Evolutionary conservation across 2,888 invertebrate species (phyloP), one percentile per base, ranked within the genome.

Genomic region (Stenodera caucasica): DNA sequence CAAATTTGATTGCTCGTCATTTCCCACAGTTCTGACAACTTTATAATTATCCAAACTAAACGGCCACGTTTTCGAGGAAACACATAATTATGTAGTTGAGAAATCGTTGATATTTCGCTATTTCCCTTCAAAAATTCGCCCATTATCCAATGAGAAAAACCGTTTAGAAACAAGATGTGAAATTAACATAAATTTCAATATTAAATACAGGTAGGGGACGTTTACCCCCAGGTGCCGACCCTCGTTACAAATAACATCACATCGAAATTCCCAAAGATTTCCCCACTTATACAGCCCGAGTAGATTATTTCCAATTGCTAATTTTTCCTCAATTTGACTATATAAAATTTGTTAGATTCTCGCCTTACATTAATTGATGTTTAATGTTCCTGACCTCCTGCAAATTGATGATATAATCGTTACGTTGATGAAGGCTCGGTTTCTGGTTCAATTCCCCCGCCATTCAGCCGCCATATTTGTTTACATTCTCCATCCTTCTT

Each of bases 401-500:
- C 26, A 26, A 26, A 30, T 8, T 8, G 30, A 30, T 30, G 30
- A 30, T 45, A 45, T 23, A 12, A 45, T n/a, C 4, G 1, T 5
- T 5, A 6, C 3, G 11, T 11, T 21, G 45, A 40, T 40, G n/a
- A 40, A 40, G 40, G 57, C 53, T 37, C 49, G 33, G 64, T 60
- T 57, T 64, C 66, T 61, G 69, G 68, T 71, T 72, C 70, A 69
- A 70, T 71, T 72, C 68, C 71, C 71, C 71, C 72, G 72, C 71
- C 68, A 53, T 53, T 21, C 65, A 61, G 56, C 69, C 67, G 70
- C 75, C 74, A 75, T 75, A 70, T 76, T 75, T 77, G 75, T 76
- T 75, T 77, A 77, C 75, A 72, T 74, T 70, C 63, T 68, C 70
- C 70, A 70, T 74, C 75, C 70, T 65, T 69, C 57, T 71, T 68